These are phyloP conservation scores for Nebria brevicollis DNA, from an alignment of 2,888 invertebrate species.

Conservation along the genomic window DNA sequence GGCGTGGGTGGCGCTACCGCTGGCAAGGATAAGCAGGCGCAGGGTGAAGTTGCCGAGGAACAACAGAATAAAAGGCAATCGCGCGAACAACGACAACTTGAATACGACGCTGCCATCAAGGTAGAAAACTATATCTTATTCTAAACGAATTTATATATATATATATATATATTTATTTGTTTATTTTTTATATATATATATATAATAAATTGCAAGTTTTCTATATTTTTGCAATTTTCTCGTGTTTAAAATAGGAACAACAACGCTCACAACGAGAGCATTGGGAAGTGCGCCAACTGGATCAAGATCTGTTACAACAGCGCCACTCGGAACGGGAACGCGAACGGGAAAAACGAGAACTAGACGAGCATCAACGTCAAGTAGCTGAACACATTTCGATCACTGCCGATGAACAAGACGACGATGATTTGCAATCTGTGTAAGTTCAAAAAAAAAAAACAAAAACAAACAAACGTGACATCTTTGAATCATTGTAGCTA, in stretches of 20 bases:
- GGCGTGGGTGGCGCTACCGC: constrained; percentile 73
- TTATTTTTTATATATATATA: too few relatives aligned
- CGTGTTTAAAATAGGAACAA: constrained; percentile 58
- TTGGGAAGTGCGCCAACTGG: constrained; percentile 69
- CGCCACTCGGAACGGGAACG: constrained; percentile 70
- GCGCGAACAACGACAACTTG: constrained; percentile 71
- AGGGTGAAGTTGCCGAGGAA: constrained; percentile 61
- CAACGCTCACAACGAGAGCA: constrained; percentile 69
- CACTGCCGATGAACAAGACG: constrained; percentile 54
- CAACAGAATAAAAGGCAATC: constrained; percentile 65
- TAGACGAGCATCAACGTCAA: constrained; percentile 55
- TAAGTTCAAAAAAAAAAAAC: constrained; percentile 53
- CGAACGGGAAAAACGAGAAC: constrained; percentile 69
- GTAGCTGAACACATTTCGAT: constrained; percentile 52
- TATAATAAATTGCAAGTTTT: not conserved
- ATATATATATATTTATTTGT: too few relatives aligned
- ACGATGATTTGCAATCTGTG: constrained; percentile 57
- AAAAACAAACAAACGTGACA: too few relatives aligned
- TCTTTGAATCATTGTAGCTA: too few relatives aligned
- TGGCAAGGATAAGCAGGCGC: constrained; percentile 69
- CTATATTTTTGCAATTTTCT: not conserved
- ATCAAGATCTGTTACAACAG: constrained; percentile 71
- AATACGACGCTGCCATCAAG: constrained; percentile 72
- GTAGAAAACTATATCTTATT: constrained; percentile 52
- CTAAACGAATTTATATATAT: too few relatives aligned